Evolutionary conservation across 2,888 invertebrate genomes (phyloP).

Genomic region (Axea sp.): DNA sequence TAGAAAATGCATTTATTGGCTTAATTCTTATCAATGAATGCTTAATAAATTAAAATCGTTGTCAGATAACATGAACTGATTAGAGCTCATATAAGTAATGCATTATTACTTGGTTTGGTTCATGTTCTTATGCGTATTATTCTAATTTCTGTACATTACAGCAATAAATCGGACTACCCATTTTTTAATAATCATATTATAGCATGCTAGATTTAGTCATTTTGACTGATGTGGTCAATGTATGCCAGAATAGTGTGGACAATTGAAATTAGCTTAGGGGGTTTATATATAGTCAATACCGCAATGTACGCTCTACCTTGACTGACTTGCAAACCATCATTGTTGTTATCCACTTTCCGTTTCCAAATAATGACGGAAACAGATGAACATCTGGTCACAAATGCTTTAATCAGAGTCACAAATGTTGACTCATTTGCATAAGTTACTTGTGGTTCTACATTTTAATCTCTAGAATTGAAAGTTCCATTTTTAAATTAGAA

Average conservation of each 20-base stretch:
- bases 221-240: conserved; percentile 39
- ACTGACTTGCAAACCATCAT: conserved; percentile 31
- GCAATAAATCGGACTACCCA: too few species aligned
- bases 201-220: conserved; percentile 29
- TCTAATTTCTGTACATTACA: too few species aligned
- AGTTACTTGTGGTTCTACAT: conserved; percentile 5
- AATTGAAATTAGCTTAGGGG: conserved; percentile 44
- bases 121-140: too few species aligned
- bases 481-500: not conserved
- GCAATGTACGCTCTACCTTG: conserved; percentile 22
- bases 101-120: too few species aligned
- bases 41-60: too few species aligned
- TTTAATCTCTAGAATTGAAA: conserved; percentile 5
- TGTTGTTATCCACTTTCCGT: conserved; percentile 28
- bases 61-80: too few species aligned
- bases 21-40: too few species aligned
- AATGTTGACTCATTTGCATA: conserved; percentile 12
- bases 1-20: too few species aligned
- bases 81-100: too few species aligned
- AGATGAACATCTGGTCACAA: conserved; percentile 6
- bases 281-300: conserved; percentile 39
- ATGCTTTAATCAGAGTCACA: conserved; percentile 3
- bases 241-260: conserved; percentile 44
- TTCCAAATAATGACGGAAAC: conserved; percentile 19
- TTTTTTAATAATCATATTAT: conserved; percentile 3